Percentiles rank a stretch among this genome's conserved stretches.
phyloP scores from a whole-genome alignment of 2,797 vertebrate genomes.

The Sebastolobus alascanus region DNA sequence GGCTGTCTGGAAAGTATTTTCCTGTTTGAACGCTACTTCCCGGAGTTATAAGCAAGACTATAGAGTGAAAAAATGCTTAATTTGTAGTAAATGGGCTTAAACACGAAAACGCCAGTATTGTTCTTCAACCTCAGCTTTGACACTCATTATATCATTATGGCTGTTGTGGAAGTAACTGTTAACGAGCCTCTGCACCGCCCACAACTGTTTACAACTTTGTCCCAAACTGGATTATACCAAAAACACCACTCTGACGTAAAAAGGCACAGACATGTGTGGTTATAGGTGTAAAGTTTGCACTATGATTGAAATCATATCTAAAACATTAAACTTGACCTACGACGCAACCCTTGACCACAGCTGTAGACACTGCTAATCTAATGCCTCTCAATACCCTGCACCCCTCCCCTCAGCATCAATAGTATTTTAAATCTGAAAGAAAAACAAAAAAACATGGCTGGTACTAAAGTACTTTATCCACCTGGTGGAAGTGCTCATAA shows the following conservation, averaged over 20 bases:
- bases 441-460: conserved; percentile 40
- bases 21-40: background rate
- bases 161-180: conserved; percentile 9
- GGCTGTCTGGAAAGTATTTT: background rate
- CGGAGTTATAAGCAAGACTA: background rate
- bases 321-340: conserved; percentile 33
- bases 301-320: conserved; percentile 43
- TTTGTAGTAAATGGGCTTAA: conserved; percentile 27
- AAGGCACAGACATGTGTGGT: conserved; percentile 69
- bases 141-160: conserved; percentile 10
- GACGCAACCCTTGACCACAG: conserved; percentile 34
- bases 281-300: conserved; percentile 45
- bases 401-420: conserved; percentile 34
- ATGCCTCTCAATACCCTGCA: conserved; percentile 39
- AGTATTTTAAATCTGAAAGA: conserved; percentile 26
- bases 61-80: background rate
- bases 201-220: conserved; percentile 3
- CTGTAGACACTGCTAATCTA: conserved; percentile 37
- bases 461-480: conserved; percentile 50
- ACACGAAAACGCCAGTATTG: background rate
- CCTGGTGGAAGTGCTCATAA: conserved; percentile 60
- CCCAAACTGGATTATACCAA: conserved; percentile 4
- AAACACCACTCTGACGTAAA: conserved; percentile 35
- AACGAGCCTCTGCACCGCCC: background rate
- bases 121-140: conserved; percentile 2